These are phyloP conservation scores for Ailurus styani DNA, from an alignment of 2,113 vertebrate genomes.

Conservation along the genomic window DNA sequence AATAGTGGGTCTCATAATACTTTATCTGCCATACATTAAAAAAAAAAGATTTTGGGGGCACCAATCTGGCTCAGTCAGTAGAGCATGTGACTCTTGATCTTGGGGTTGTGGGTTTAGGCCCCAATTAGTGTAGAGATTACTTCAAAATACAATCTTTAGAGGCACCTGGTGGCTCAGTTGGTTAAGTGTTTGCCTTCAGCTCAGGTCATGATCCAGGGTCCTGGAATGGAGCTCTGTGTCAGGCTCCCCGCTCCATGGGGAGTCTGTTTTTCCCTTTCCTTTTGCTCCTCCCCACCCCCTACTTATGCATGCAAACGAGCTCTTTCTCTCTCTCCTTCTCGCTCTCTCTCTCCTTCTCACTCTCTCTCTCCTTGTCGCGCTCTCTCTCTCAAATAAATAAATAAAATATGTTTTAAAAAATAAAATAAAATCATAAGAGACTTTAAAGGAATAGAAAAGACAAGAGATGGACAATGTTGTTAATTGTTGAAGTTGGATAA, in stretches of 20 bases:
- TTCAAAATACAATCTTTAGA: not conserved
- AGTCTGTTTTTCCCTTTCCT: not conserved
- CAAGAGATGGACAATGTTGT: not conserved
- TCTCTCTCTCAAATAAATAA: not conserved
- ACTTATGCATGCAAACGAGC: no score
- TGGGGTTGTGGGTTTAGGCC: not conserved
- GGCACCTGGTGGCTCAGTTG: not conserved
- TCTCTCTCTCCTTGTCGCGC: not conserved
- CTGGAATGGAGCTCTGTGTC: not conserved
- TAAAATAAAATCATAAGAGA: not conserved
- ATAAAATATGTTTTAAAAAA: not conserved
- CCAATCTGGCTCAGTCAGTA: not conserved
- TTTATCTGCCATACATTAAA: not conserved
- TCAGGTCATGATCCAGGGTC: not conserved
- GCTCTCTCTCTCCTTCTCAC: no score
- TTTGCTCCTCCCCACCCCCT: not conserved
- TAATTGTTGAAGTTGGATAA: not conserved
- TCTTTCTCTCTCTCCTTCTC: no score
- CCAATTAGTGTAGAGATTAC: not conserved
- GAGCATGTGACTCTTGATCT: not conserved
- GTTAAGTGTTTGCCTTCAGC: not conserved
- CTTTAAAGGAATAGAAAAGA: not conserved
- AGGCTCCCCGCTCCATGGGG: not conserved
- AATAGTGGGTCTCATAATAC: not conserved
- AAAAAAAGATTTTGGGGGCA: not conserved